Evolutionary conservation across 2,888 invertebrate genomes (phyloP), one percentile per base, ranked within the genome.

Genomic region (Resseliella maxima): DNA sequence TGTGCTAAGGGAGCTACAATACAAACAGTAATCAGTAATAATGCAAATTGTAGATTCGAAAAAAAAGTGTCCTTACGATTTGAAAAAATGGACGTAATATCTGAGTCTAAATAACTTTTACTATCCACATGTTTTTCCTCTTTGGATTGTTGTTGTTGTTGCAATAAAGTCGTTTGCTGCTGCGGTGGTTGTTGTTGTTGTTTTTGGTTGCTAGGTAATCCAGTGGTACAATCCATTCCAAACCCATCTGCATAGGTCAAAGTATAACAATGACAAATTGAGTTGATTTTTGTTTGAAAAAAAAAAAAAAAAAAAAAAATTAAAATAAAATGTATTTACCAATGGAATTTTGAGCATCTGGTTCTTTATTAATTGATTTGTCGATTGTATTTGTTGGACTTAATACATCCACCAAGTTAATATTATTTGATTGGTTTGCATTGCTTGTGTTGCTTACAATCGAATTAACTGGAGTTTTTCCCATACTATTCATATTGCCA

Each of bases 141-240:
- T 83, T 83, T 83, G 6, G 83, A n/a, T 24, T 24, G 38, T 12
- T 83, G 83, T 24, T 24, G 38, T 6, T 83, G 83, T 27, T 24
- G 27, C 27, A 8, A 94, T 94, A 41, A 15, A 24, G 59, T 3
- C 35, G 72, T 3, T 72, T 15, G 72, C 59, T n/a, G 24, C 27
- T 59, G 59, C 27, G 72, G 93, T 92, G 24, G 94, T 81, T 81
- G 85, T 85, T 85, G 85, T 41, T 0, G 6, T 46, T 27, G 85
- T 41, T 81, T 35, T 81, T 21, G 18, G 36, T 36, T 21, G 36
- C 36, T n/a, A 81, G 2, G n/a, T 81, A 81, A 81, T n/a, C 83
- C 46, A 50, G 18, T 50, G 8, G 46, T 50, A 50, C 46, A n/a
- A n/a, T n/a, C 18, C 18, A 50, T 50, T 50, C 2, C 46, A 41